Evolutionary conservation across 2,797 vertebrate genomes (phyloP), one percentile per base, ranked within the genome.

Genomic region (Taenioides sp.): DNA sequence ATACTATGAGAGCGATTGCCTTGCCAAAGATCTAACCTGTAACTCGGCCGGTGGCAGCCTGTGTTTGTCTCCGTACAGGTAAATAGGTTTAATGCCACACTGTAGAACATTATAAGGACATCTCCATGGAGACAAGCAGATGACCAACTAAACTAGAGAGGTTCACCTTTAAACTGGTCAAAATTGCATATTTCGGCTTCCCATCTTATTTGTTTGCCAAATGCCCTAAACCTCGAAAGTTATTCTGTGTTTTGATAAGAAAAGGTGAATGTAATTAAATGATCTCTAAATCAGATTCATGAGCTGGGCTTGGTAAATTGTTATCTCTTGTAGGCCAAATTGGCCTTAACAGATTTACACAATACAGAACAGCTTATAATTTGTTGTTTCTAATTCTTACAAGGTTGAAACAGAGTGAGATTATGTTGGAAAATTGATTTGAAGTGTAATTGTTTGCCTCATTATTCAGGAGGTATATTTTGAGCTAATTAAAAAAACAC

Each of bases 391-490:
- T 67, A 12, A 31, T 67, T 52, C 4, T 31, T 34, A 54, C 49
- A 67, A n/a, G 28, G 47, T 66, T 18, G 40, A 31, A 66, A 28
- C 65, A 14, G 16, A 55, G 18, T 49, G 50, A 22, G 20, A 67
- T 67, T 23, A 34, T 22, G 28, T 2, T 27, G 23, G 23, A 1
- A 50, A 65, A 31, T 54, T 31, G 50, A 10, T 37, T 55, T 55
- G 65, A 31, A 17, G 50, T 67, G 55, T 67, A 54, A 68, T 40
- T 57, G 52, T 23, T 68, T 57, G 2, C 40, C 52, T 37, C n/a
- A 68, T 57, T 68, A 55, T 22, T 23, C 54, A 34, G 17, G 34
- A 57, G 14, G 18, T 54, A 31, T n/a, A n/a, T 52, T 66, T 34
- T 5, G 17, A 20, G 25, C 17, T 54, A 50, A 65, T 65, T 50